Percentiles rank a stretch among this genome's conserved stretches.
Conservation (phyloP, 2,888 invertebrate genomes). For the Ichneumoninae sp. region DNA sequence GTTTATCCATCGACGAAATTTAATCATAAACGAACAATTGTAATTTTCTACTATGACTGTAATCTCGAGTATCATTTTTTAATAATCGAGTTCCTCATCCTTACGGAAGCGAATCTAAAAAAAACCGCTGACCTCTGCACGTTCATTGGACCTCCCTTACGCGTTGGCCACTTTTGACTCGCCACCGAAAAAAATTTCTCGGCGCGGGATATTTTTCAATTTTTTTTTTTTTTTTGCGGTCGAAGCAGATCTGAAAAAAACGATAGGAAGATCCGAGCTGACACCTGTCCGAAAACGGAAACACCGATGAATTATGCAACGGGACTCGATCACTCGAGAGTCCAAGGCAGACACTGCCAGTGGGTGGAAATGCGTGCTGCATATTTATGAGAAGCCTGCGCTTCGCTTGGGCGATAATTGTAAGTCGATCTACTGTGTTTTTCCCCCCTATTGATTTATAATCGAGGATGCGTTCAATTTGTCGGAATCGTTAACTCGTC, state of each 20-base stretch:
- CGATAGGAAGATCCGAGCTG: constrained; percentile 31
- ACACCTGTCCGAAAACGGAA: constrained; percentile 37
- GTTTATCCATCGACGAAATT: too few species aligned
- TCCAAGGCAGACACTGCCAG: constrained; percentile 21
- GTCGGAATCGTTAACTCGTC: constrained; percentile 25
- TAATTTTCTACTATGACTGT: too few species aligned
- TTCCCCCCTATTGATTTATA: constrained; percentile 15
- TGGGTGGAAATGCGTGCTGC: constrained; percentile 15
- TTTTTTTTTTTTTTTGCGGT: not conserved
- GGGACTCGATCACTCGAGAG: constrained; percentile 36
- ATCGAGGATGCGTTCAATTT: constrained; percentile 16
- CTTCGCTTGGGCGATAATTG: constrained; percentile 19
- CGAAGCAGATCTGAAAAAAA: not conserved
- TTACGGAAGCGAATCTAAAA: not conserved
- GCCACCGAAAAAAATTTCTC: constrained; percentile 9
- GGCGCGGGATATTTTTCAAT: not conserved
- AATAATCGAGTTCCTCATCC: not conserved
- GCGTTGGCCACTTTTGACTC: constrained; percentile 29
- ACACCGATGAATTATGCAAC: constrained; percentile 40
- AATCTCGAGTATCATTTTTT: too few species aligned
- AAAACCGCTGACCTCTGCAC: constrained; percentile 48
- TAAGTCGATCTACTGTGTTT: constrained; percentile 16
- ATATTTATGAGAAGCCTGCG: constrained; percentile 26
- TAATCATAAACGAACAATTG: too few species aligned
- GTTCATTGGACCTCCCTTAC: not conserved